Conservation (phyloP, 2,113 vertebrate genomes). For the Zingel zingel region DNA sequence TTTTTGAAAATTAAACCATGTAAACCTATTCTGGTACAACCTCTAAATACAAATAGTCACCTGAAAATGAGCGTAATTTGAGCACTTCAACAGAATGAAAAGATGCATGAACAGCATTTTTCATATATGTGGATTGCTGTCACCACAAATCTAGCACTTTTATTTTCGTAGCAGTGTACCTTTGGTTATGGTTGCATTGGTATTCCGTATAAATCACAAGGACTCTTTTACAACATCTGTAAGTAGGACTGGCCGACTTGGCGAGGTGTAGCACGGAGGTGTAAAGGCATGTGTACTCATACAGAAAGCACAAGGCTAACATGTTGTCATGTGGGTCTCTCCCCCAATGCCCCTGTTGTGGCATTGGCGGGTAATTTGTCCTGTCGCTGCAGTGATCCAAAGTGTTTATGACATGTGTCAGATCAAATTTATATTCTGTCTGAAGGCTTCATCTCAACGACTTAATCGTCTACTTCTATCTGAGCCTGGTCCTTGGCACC, state of each 20-base stretch:
- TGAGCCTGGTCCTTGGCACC: conserved; percentile 54
- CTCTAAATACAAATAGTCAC: too few relatives aligned
- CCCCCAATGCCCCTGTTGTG: conserved; percentile 66
- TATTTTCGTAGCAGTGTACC: neutral
- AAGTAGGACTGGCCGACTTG: neutral
- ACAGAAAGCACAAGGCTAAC: conserved; percentile 51
- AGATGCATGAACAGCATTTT: neutral
- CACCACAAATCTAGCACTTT: neutral
- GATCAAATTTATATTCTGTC: conserved; percentile 73
- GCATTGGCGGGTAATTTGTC: conserved; percentile 74
- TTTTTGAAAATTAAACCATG: too few relatives aligned
- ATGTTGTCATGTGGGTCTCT: conserved; percentile 50
- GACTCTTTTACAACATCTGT: conserved; percentile 14
- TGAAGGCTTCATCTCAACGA: conserved; percentile 74
- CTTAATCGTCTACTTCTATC: conserved; percentile 72
- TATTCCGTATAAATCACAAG: neutral
- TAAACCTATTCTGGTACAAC: too few relatives aligned
- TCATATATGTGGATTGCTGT: neutral
- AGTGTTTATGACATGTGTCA: conserved; percentile 81
- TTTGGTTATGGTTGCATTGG: neutral
- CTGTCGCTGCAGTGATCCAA: conserved; percentile 63
- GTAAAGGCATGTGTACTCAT: conserved; percentile 46
- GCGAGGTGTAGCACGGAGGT: conserved; percentile 31
- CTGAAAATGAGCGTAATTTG: too few relatives aligned
- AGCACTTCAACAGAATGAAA: neutral